phyloP scores from a whole-genome alignment of 2,888 invertebrate species.

The Rhagonycha lutea region DNA sequence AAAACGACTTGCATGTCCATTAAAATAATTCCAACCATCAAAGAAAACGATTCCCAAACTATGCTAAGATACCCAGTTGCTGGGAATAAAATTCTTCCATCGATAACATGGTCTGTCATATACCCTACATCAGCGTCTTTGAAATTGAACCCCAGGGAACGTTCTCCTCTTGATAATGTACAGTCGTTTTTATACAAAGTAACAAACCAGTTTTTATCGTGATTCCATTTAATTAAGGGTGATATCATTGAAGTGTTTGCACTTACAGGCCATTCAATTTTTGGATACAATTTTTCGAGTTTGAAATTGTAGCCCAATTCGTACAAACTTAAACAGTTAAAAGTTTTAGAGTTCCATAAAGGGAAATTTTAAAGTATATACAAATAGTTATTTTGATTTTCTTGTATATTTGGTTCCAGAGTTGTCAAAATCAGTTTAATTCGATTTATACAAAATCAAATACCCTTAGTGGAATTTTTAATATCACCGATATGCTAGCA shows the following conservation, averaged over 20 bases:
- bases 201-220: conserved; percentile 75
- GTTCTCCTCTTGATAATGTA: conserved; percentile 70
- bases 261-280: conserved; percentile 80
- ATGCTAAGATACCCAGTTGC: conserved; percentile 62
- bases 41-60: conserved; percentile 61
- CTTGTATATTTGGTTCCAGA: not conserved
- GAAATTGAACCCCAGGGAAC: conserved; percentile 63
- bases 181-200: conserved; percentile 70
- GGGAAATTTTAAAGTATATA: not conserved
- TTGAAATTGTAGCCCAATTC: conserved; percentile 76
- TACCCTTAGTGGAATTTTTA: not conserved
- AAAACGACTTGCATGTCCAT: conserved; percentile 60
- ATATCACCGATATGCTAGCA: not conserved
- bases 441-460: not conserved
- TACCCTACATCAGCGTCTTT: conserved; percentile 71
- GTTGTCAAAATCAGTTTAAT: not conserved
- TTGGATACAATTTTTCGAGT: conserved; percentile 76
- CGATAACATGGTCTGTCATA: conserved; percentile 80
- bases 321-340: conserved; percentile 64
- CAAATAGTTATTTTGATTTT: not conserved
- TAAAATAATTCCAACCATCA: conserved; percentile 48
- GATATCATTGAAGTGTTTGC: conserved; percentile 83
- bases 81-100: conserved; percentile 61
- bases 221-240: conserved; percentile 87
- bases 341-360: not conserved